Conservation (phyloP, 2,888 invertebrate species). For the Caradrina kadenii region DNA sequence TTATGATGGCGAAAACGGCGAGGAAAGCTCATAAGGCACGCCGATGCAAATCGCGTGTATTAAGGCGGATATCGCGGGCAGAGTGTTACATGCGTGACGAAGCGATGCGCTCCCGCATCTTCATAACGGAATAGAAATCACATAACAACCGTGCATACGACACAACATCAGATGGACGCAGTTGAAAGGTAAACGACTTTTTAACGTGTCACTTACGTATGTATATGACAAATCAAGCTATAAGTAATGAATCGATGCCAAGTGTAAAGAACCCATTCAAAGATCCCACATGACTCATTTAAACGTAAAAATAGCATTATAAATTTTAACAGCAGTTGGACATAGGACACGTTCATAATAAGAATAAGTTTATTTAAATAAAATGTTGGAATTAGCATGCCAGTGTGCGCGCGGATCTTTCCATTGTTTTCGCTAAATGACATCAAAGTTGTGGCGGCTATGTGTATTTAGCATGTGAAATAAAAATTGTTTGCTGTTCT, state of each 20-base stretch:
- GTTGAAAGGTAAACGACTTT: constrained; percentile 80
- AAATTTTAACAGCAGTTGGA: constrained; percentile 85
- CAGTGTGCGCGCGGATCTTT: constrained; percentile 80
- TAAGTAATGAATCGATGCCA: constrained; percentile 75
- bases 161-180: constrained; percentile 57
- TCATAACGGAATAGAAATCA: constrained; percentile 83
- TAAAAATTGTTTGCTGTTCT: constrained; percentile 81
- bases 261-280: constrained; percentile 80
- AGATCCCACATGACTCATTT: constrained; percentile 86
- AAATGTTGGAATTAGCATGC: constrained; percentile 86
- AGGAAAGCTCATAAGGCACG: constrained; percentile 85
- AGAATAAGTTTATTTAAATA: constrained; percentile 89
- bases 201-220: constrained; percentile 71
- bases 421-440: constrained; percentile 91
- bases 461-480: constrained; percentile 86
- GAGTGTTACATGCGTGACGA: constrained; percentile 73
- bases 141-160: constrained; percentile 74
- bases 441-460: constrained; percentile 88
- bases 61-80: constrained; percentile 77
- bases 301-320: constrained; percentile 87
- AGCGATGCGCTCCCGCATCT: constrained; percentile 68
- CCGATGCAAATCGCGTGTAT: constrained; percentile 83
- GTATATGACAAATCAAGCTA: constrained; percentile 64
- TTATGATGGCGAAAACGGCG: constrained; percentile 88
- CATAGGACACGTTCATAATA: constrained; percentile 84